A percentile compares a stretch with the other conserved stretches of the same genome.
These are phyloP conservation scores for Gambusia affinis DNA, from an alignment of 2,113 vertebrate genomes.

Conservation along the genomic window DNA sequence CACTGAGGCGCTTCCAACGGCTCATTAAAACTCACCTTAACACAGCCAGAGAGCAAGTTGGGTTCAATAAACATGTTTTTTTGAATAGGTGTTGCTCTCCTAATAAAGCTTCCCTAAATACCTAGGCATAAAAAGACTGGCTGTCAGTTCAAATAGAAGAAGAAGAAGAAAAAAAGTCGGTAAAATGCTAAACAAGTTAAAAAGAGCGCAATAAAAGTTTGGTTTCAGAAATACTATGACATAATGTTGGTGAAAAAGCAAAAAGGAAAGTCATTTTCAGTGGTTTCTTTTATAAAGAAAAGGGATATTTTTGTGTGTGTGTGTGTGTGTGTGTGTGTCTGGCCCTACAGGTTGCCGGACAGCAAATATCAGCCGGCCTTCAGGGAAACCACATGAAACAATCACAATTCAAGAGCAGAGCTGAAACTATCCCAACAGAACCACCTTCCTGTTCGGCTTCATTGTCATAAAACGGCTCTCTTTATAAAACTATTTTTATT, in stretches of 20 bases:
- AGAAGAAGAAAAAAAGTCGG: no score
- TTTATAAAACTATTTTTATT: conserved; percentile 39
- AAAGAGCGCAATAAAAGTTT: background rate
- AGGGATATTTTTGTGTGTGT: background rate
- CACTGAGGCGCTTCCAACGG: background rate
- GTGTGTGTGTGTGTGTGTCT: background rate
- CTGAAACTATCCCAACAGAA: conserved; percentile 26
- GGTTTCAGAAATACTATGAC: background rate
- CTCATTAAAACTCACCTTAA: background rate
- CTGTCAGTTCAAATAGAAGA: no score
- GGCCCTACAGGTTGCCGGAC: background rate
- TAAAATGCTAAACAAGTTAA: no score
- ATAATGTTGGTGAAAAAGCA: background rate
- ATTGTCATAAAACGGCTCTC: conserved; percentile 46
- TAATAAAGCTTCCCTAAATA: background rate
- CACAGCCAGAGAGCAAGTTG: background rate
- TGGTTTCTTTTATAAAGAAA: background rate
- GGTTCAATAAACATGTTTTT: background rate
- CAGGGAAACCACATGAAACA: conserved; percentile 20
- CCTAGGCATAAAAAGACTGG: no score
- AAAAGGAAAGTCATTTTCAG: background rate
- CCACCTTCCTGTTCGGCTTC: conserved; percentile 45
- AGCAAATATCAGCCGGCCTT: conserved; percentile 8
- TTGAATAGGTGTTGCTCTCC: background rate
- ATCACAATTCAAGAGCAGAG: conserved; percentile 5